Conservation (phyloP, 2,888 invertebrate species). For the Leuctra nigra region DNA sequence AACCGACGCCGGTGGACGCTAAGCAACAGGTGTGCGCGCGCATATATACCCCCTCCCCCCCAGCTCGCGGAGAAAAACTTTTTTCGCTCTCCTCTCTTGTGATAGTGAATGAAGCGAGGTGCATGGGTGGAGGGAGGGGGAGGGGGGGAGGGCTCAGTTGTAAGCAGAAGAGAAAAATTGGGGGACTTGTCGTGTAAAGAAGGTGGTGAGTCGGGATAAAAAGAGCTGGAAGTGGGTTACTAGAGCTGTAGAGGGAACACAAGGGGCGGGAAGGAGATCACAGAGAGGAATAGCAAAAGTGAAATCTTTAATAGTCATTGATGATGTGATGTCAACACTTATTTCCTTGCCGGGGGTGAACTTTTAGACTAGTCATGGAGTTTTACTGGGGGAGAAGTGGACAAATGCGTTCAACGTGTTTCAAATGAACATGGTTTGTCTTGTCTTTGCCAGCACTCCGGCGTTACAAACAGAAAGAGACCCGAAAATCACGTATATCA, state of each 20-base stretch:
- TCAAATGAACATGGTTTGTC: no score
- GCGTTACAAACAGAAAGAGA: no score
- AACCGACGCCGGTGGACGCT: background rate
- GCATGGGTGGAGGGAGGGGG: constrained; percentile 3
- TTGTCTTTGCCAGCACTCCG: no score
- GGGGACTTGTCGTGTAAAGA: constrained; percentile 26
- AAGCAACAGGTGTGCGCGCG: constrained; percentile 19
- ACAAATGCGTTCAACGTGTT: no score
- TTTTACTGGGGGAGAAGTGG: no score
- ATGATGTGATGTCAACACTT: no score
- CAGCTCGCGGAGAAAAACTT: constrained; percentile 15
- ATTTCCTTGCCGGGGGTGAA: no score
- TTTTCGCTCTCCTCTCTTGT: background rate
- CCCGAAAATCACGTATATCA: no score
- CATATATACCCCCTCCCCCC: constrained; percentile 8
- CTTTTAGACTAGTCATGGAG: no score
- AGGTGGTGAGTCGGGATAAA: constrained; percentile 15
- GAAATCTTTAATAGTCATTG: no score
- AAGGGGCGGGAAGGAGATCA: background rate
- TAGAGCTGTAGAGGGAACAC: background rate
- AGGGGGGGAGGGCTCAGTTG: constrained; percentile 16
- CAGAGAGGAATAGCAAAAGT: background rate
- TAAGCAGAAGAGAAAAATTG: constrained; percentile 26
- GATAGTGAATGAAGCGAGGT: constrained; percentile 23
- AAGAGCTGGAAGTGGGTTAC: constrained; percentile 9